Base-by-base conservation (phyloP, 2,888 invertebrate genomes). In the Epistrophe grossulariae region DNA sequence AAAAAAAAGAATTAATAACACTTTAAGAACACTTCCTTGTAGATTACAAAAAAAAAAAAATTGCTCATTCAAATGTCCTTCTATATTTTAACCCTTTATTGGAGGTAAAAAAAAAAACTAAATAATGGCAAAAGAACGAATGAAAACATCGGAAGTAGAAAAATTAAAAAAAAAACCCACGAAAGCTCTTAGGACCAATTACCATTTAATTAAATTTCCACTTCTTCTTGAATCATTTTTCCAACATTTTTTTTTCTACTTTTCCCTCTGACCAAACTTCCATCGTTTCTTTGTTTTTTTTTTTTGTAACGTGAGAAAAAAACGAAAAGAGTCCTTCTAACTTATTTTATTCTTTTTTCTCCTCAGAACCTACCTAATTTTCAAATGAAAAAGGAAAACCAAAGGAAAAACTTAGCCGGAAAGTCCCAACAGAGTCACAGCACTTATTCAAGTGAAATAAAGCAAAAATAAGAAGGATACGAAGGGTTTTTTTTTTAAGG, bases 161-260 rank as follows among this genome's bases (percentile, higher is more conserved):
- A 50, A 50, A 24, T 17, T 17, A 45, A 15, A 43, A 35, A 13
- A 28, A n/a, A 45, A 78, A 66, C 57, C 60, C 77, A 85, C 73
- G 78, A 77, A 84, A 85, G 82, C 82, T 85, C 85, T 85, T 82
- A 82, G 78, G 78, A 79, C 85, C 85, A 85, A 85, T 85, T 85
- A 85, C 81, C 85, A 85, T 85, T 85, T 85, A 85, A 85, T 85
- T 85, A 85, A 85, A 85, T 85, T 82, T 82, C 82, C 85, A 85
- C 85, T 84, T 79, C 19, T 68, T 48, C 77, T 52, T 64, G 43
- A 43, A 40, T 70, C 28, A 38, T 45, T 50, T 70, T 60, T 70
- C 11, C 31, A 31, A 66, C 45, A 13, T 28, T 48, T 45, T 68
- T 55, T 15, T 24, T 17, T 35, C 50, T 19, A 1, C 13, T 19